Evolutionary conservation across 92 coral and sea anemone genomes (phyloP).

Genomic region (Isaurus tuberculatus): DNA sequence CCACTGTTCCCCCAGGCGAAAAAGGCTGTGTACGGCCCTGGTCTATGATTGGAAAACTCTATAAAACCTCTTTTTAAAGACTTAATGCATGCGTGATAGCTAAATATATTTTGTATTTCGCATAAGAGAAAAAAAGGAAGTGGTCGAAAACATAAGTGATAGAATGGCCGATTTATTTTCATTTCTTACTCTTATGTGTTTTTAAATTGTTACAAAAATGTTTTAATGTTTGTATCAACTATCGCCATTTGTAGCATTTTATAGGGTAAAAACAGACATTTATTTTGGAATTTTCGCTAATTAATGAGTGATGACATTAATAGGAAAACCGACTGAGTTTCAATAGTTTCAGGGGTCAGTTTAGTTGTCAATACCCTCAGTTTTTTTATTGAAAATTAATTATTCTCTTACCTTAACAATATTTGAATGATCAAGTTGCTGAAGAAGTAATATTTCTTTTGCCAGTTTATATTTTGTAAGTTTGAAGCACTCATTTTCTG

Average conservation of each 20-base stretch:
- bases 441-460: slow-evolving; percentile 86
- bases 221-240: too few relatives aligned
- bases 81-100: too few relatives aligned
- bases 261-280: background rate
- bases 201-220: too few relatives aligned
- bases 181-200: too few relatives aligned
- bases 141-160: too few relatives aligned
- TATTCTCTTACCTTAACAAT: slow-evolving; percentile 80
- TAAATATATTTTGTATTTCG: too few relatives aligned
- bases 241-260: background rate
- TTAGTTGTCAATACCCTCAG: background rate
- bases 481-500: slow-evolving; percentile 77
- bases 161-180: too few relatives aligned
- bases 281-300: background rate
- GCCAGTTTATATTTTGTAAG: slow-evolving; percentile 87
- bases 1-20: too few relatives aligned
- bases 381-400: background rate
- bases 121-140: too few relatives aligned
- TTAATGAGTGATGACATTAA: slow-evolving; percentile 9
- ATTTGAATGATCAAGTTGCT: slow-evolving; percentile 83
- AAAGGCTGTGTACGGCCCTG: too few relatives aligned
- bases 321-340: background rate
- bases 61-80: too few relatives aligned
- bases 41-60: too few relatives aligned
- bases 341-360: slow-evolving; percentile 7